Base-by-base conservation (phyloP, 2,113 vertebrate species). In the Toxotes jaculatrix region DNA sequence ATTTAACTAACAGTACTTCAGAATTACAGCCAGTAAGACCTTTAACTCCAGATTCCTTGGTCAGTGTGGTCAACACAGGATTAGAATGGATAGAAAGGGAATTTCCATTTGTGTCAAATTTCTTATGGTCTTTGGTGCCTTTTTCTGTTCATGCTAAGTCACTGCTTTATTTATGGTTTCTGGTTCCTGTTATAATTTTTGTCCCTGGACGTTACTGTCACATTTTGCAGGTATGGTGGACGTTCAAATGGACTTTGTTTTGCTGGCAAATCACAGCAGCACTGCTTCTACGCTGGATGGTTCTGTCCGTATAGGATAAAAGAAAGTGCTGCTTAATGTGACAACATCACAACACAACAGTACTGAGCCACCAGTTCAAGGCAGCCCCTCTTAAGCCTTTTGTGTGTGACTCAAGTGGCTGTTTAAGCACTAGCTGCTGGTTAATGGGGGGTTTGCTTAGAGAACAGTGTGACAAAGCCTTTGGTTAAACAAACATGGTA, bases 21-120 rank as follows among this genome's bases (percentile, higher is more conserved):
- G 85, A 87, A 79, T 91, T 74, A 82, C 77, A 81, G 84, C 83
- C 87, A 90, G 60, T 7, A 77, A 88, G 88, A 79, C 76, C 74
- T 90, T 88, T 83, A 90, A 90, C 88, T 91, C 80, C 80, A 77
- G 88, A 93, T 93, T 90, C 90, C 87, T 91, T 16, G 77, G 93
- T 92, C 67, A 74, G 42, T 85, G 91, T 75, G 93, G 93, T 91
- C 77, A 38, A 74, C 70, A 62, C 84, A 82, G 82, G 88, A 83
- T 87, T 83, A 92, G 68, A 89, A 86, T 40, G 77, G 73, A 88
- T 64, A 79, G 53, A 87, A 77, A 74, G 78, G 85, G 74, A 74
- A 83, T 83, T 91, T 84, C 80, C 68, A 87, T 89, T 83, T 68
- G 77, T 83, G 60, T 71, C 21, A 55, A 55, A 74, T 68, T 71